A percentile compares a stretch with the other conserved stretches of the same genome.
These are phyloP conservation scores for Acronicta aceris DNA, from an alignment of 2,888 invertebrate genomes.

Conservation along the genomic window DNA sequence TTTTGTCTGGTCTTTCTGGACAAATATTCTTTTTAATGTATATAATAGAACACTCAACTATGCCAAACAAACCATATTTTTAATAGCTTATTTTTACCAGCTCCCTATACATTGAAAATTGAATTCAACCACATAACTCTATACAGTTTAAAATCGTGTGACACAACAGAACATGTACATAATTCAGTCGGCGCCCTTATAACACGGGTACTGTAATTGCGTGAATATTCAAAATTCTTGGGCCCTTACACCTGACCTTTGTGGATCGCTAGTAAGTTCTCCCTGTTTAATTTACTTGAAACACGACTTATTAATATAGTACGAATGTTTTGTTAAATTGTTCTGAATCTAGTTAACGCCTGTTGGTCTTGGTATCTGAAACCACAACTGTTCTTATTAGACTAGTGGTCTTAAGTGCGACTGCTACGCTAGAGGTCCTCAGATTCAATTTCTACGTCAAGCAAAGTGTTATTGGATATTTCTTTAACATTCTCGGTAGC, in stretches of 20 bases:
- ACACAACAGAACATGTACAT: slow-evolving; percentile 26
- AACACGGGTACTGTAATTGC: slow-evolving; percentile 51
- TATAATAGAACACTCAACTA: too few relatives aligned
- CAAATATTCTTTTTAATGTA: too few relatives aligned
- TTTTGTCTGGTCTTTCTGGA: too few relatives aligned
- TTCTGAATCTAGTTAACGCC: not conserved
- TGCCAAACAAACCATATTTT: too few relatives aligned
- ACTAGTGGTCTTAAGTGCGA: too few relatives aligned
- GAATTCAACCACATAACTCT: not conserved
- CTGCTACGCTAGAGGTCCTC: too few relatives aligned
- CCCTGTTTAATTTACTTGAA: slow-evolving; percentile 49
- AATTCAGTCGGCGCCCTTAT: slow-evolving; percentile 33
- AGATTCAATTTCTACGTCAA: too few relatives aligned
- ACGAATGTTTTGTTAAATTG: slow-evolving; percentile 29
- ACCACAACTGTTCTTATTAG: too few relatives aligned
- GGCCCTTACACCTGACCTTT: slow-evolving; percentile 39
- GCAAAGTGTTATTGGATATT: too few relatives aligned
- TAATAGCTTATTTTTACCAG: too few relatives aligned
- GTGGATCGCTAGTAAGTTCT: slow-evolving; percentile 42
- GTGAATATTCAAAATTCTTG: slow-evolving; percentile 55
- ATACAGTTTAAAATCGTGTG: slow-evolving; percentile 17
- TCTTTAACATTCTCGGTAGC: too few relatives aligned
- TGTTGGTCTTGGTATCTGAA: too few relatives aligned
- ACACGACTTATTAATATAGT: slow-evolving; percentile 46
- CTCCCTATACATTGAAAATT: not conserved